Base-by-base conservation (phyloP, 2,888 invertebrate species). In the Drosophila hamatofila region DNA sequence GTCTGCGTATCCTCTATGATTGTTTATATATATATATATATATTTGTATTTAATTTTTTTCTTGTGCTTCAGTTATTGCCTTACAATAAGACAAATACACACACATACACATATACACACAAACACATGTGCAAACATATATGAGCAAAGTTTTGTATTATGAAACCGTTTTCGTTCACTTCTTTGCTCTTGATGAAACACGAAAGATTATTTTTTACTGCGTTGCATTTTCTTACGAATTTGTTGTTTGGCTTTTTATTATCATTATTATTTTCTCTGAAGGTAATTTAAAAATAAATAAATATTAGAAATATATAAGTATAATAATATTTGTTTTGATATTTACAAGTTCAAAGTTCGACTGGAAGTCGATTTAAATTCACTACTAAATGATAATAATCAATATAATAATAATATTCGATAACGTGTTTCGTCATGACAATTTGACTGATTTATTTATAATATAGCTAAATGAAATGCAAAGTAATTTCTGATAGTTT, bases 141-240 rank as follows among this genome's bases (percentile, higher is more conserved):
- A 18, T 18, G 37, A 55, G 54, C 33, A 44, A 25, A 55, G 42
- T 44, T 27, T 46, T 52, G 30, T 55, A 41, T 61, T 62, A 42
- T 23, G 81, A 81, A 73, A 78, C 75, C 79, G 65, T 72, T 80
- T 72, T 54, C 42, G 72, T 68, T 59, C n/a, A 67, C 72, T 64
- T 72, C 78, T 67, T 54, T 52, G 27, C 14, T 18, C 27, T 27
- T 30, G 14, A 30, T 37, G 16, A 11, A 12, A 9, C 6, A 21
- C 3, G 23, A 18, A 6, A 27, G 11, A 58, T 16, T 35, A 23
- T 35, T 5, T 35, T 52, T 52, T 9, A 35, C 23, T 23, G 35
- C 16, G 3, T 18, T 33, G 12, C 12, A 14, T 14, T 35, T 23
- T 21, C 3, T 51, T 33, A 14, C 14, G 14, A 6, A 2, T 2